These are phyloP conservation scores for Natrix natrix DNA, from an alignment of 2,797 vertebrate genomes.

Conservation along the genomic window DNA sequence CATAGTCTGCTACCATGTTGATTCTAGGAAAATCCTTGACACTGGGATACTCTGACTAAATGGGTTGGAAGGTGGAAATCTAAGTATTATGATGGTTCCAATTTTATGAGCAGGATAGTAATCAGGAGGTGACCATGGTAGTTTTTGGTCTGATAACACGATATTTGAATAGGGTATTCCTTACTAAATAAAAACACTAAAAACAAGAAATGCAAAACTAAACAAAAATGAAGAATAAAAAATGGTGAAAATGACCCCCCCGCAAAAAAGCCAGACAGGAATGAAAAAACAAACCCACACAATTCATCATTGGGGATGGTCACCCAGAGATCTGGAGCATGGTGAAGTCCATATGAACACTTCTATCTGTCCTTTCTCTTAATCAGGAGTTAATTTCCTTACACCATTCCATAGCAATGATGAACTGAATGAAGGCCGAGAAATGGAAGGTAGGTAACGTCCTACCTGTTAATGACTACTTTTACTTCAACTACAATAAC, in stretches of 20 bases:
- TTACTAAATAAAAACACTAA: background rate
- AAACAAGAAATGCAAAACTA: background rate
- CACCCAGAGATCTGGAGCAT: background rate
- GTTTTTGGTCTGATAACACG: background rate
- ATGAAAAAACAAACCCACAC: background rate
- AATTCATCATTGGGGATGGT: background rate
- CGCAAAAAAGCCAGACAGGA: background rate
- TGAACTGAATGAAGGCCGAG: background rate
- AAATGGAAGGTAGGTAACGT: background rate
- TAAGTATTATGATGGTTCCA: background rate
- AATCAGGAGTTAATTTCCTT: background rate
- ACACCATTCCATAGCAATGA: background rate
- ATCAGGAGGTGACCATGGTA: background rate
- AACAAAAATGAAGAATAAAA: background rate
- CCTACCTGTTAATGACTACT: too few relatives aligned
- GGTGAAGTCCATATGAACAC: background rate
- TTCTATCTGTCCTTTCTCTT: background rate
- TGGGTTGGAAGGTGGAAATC: background rate
- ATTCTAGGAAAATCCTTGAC: background rate
- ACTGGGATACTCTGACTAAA: background rate
- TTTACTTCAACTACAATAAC: too few relatives aligned
- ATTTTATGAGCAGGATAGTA: background rate
- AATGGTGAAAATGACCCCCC: background rate
- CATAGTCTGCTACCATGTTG: background rate
- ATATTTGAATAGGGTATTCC: background rate